Evolutionary conservation across 2,888 invertebrate species (phyloP), one percentile per base, ranked within the genome.

Genomic region (Azorinus chamasolen): DNA sequence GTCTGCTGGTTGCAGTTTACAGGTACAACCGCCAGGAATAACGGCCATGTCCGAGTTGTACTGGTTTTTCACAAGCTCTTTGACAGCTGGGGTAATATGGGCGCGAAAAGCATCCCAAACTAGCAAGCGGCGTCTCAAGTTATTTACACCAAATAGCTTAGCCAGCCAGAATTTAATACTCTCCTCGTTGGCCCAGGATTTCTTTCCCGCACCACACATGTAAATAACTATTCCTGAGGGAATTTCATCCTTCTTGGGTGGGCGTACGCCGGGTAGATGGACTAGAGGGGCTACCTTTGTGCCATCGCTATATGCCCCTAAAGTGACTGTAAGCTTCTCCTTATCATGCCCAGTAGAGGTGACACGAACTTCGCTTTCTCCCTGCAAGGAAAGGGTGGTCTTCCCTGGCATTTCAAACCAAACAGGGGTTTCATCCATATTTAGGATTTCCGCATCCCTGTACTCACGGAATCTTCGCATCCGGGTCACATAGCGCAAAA

Each of bases 391-490:
- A 24, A 22, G 22, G 6, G 24, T 51, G 6, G 12, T n/a, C 22
- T 51, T 51, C n/a, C 16, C 18, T 50, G 27, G 14, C 70, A 62
- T 0, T n/a, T 39, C n/a, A 41, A 10, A 16, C 18, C 53, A 18
- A 27, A 57, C 1, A 22, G 65, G n/a, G 48, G 2, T 58, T 37
- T 66, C 71, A 39, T 70, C 71, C 70, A 66, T 76, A 16, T 71
- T 62, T 4, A 43, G 63, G 12, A 61, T 71, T n/a, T 24, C 20
- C 1, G 37, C 10, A 10, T 32, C 4, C 3, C 22, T 32, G 53
- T 8, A 14, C 41, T 12, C 68, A n/a, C n/a, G 16, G 1, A 61
- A 18, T 0, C 37, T 10, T 1, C 51, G 0, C 51, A 69, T 59
- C 10, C 37, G 6, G 5, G 32, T 46, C 1, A 41, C 45, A 37